A percentile compares a stretch with the other conserved stretches of the same genome.
Evolutionary conservation across 2,888 invertebrate genomes (phyloP).

Genomic region (Macrophya alboannulata): DNA sequence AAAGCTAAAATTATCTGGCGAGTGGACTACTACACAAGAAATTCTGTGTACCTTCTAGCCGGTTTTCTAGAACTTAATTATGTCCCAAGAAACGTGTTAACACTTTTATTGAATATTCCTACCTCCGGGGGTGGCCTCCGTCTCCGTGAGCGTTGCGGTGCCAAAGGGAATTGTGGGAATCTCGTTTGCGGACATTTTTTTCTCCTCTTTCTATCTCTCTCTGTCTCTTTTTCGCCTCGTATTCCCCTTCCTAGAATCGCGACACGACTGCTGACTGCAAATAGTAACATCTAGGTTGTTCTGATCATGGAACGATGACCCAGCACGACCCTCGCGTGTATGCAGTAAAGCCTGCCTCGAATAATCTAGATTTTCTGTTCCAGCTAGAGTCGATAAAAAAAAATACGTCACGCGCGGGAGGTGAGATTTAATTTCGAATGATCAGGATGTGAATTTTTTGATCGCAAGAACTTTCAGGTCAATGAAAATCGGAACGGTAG

Average conservation of each 20-base stretch:
- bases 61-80: conserved; percentile 30
- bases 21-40: neutral
- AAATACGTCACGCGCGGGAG: neutral
- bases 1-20: too few species aligned
- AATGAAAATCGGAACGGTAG: neutral
- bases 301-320: conserved; percentile 53
- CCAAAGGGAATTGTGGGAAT: conserved; percentile 47
- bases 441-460: neutral
- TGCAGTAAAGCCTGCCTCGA: conserved; percentile 11
- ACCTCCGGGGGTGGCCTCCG: conserved; percentile 13
- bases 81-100: conserved; percentile 36
- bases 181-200: conserved; percentile 45
- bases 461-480: neutral
- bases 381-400: conserved; percentile 1
- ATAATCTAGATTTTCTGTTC: conserved; percentile 37
- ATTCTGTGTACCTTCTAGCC: neutral
- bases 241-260: conserved; percentile 26
- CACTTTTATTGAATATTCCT: conserved; percentile 49
- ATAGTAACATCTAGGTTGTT: conserved; percentile 50
- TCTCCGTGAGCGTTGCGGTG: conserved; percentile 33
- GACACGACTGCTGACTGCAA: conserved; percentile 54
- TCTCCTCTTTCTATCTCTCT: neutral
- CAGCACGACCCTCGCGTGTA: conserved; percentile 50
- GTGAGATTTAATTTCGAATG: conserved; percentile 10
- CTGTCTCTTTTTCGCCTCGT: conserved; percentile 5